Base-by-base conservation (phyloP, 1,140 invertebrate species). In the Neodiprion virginianus region DNA sequence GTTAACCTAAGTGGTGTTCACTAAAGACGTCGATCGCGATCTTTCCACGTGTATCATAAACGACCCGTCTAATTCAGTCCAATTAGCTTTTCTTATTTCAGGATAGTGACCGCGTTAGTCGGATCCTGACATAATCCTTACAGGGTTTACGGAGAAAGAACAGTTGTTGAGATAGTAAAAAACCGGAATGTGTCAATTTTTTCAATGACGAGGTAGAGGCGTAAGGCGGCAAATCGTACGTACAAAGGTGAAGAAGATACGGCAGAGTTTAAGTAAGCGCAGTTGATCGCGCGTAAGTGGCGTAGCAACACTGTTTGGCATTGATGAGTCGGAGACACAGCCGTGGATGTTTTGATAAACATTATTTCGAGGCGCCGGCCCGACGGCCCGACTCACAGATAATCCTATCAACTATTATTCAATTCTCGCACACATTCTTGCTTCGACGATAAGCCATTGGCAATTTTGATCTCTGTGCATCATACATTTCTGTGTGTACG, bases 241-340 rank as follows among this genome's bases (percentile, higher is more conserved):
- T 7, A 50, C 69, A 67, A 48, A 23, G 8, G 28, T 40, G 28
- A 40, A 23, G 53, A 68, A 23, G 53, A 68, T 68, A 69, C 67
- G 50, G 50, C 23, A 67, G 66, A 71, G 72, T 17, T 61, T 48
- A 74, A 75, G 71, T 75, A 17, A 21, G n/a, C 48, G 48, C 49
- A 72, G 53, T 69, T 78, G 73, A 77, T 79, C 77, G 75, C 75
- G 71, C 69, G 73, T 73, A 76, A 71, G 75, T 74, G 73, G 75
- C 78, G 53, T 76, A 78, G 78, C 78, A 79, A 79, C 78, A 79
- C 76, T 78, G 76, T 79, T 79, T 78, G 78, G 70, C 78, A 75
- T 76, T 77, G 75, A 79, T 66, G 23, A 74, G 53, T 53, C 65
- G 12, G 65, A 50, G 23, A 14, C 67, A 21, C 61, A 69, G 12